These are phyloP conservation scores for Gopherus evgoodei DNA, from an alignment of 2,113 vertebrate genomes.

Conservation along the genomic window DNA sequence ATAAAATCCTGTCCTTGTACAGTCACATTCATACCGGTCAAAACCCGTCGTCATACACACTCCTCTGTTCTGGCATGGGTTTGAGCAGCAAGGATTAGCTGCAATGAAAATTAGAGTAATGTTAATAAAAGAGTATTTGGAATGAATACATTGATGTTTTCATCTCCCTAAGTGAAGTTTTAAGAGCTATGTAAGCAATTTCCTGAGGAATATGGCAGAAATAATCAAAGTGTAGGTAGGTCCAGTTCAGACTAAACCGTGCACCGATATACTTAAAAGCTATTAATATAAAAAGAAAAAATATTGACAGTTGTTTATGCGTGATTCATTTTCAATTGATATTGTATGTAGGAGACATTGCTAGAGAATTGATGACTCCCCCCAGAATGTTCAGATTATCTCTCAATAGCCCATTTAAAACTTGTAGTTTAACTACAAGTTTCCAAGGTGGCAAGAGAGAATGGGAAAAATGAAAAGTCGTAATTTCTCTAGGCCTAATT, in stretches of 20 bases:
- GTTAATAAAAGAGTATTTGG: neutral
- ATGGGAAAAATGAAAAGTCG: neutral
- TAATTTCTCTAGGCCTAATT: neutral
- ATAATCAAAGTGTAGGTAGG: neutral
- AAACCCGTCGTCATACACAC: constrained; percentile 84
- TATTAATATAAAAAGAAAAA: neutral
- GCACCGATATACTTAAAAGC: rapidly evolving
- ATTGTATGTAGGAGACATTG: neutral
- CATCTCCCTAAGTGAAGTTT: rapidly evolving
- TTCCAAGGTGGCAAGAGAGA: neutral
- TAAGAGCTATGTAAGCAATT: rapidly evolving
- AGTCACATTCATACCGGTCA: constrained; percentile 91
- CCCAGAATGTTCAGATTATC: neutral
- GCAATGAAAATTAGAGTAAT: neutral
- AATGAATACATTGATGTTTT: rapidly evolving
- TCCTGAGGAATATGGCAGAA: neutral
- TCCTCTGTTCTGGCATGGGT: constrained; percentile 94
- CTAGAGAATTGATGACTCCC: neutral
- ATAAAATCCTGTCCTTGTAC: constrained; percentile 90
- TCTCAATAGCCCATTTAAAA: neutral
- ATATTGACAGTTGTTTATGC: rapidly evolving
- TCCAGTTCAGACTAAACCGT: neutral
- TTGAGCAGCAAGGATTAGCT: constrained; percentile 94
- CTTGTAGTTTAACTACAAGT: neutral
- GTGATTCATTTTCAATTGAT: neutral